Base-by-base conservation (phyloP, 2,113 vertebrate genomes). In the Gorilla gorilla region DNA sequence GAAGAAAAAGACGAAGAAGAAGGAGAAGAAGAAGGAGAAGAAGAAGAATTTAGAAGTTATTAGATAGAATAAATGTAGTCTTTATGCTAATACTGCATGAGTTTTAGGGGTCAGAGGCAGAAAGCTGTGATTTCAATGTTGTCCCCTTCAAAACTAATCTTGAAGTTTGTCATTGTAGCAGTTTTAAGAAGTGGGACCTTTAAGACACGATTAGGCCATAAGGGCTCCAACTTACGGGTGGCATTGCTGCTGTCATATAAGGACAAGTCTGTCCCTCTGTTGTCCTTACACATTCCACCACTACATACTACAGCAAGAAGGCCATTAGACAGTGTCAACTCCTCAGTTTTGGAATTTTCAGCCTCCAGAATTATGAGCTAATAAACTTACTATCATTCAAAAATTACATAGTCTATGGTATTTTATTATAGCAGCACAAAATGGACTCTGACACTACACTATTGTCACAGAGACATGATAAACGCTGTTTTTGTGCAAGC, bases 211-310 rank as follows among this genome's bases (percentile, higher is more conserved):
- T 20, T 50, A 64, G 6, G 10, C 6, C 16, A 64, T 9, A 1
- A 32, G 25, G 7, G 4, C 0, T 3, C n/a, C 1, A 1, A 2
- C 1, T 72, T 22, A 18, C 16, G 32, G 22, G 2, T 59, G 30
- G 6, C 2, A 38, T 7, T 43, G n/a, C 0, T 91, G 14, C 38
- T 92, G 9, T 12, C 13, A 4, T 22, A 10, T 10, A 66, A 32
- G 23, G 27, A 45, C 17, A 4, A 16, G 20, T 23, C 38, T 25
- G 8, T 84, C 61, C 4, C 6, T 55, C 17, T 32, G 1, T 48
- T 76, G 55, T 61, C 8, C n/a, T 55, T 66, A 22, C 14, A 6
- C 5, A 13, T 43, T 38, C 22, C 22, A 1, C 57, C 3, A 25
- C 16, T 1, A 35, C 52, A 43, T 38, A 10, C 14, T 30, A 52